Evolutionary conservation across 2,113 vertebrate species (phyloP), one percentile per base, ranked within the genome.

Genomic region (Sterna hirundo): DNA sequence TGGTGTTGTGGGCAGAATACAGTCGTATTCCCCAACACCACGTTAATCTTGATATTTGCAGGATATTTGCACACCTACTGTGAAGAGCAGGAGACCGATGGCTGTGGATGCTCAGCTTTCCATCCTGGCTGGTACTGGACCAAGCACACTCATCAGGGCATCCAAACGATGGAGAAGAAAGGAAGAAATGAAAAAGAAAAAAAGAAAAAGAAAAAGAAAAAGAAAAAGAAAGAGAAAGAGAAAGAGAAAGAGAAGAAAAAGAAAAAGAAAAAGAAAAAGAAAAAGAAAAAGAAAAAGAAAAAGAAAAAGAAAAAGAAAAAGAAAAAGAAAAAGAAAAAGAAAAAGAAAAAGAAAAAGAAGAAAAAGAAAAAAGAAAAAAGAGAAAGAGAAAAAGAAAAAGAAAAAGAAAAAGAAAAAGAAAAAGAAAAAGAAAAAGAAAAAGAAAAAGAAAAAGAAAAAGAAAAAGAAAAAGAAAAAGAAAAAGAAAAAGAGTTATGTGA

Each of bases 81-180:
- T 11, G 70, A 57, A 29, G 60, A 15, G 54, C 40, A 54, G 76
- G n/a, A 68, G 42, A 7, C n/a, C 0, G 8, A 47, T 46, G 87
- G 26, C 34, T 18, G 2, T 5, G 47, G 55, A 18, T 21, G 61
- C 25, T 78, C 61, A 68, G 81, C 44, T 55, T 42, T 61, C 8
- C n/a, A 25, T 30, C 64, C 60, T 57, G 75, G 20, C 40, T 75
- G 64, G 17, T 4, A 0, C 10, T 8, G 47, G 57, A 72, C 61
- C 83, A 68, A 49, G 36, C 0, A 0, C 20, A 3, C 19, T 52
- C 54, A 13, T 27, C 22, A 10, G 36, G 27, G 46, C 54, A 34
- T 30, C 40, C 3, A 10, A 47, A 32, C 0, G 0, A 0, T 13
- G 38, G 42, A 27, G 23, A 21, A 27, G 18, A 47, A 46, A 40